Conservation (phyloP, 1,140 invertebrate species). For the Camponotus floridanus region DNA sequence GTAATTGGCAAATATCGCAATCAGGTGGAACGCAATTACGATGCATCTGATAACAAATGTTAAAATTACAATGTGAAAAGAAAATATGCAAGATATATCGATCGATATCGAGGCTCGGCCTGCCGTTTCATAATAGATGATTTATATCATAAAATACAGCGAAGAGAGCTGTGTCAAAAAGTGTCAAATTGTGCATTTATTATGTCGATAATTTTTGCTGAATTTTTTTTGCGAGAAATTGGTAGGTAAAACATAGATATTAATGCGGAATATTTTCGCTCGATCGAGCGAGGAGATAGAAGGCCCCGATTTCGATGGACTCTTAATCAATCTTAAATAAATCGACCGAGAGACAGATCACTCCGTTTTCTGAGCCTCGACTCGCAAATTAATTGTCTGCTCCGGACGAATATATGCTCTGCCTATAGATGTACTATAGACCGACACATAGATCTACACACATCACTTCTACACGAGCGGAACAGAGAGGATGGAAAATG, state of each 20-base stretch:
- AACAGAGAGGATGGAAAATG: constrained; percentile 2
- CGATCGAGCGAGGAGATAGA: background rate
- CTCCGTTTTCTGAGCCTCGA: constrained; percentile 38
- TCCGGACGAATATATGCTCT: constrained; percentile 5
- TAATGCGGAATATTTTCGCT: constrained; percentile 32
- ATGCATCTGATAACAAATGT: constrained; percentile 35
- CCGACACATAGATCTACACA: background rate
- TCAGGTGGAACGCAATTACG: constrained; percentile 48
- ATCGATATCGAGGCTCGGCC: constrained; percentile 23
- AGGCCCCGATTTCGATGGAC: constrained; percentile 58
- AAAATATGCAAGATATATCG: constrained; percentile 20
- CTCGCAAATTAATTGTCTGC: constrained; percentile 78
- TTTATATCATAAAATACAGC: constrained; percentile 10
- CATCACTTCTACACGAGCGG: background rate
- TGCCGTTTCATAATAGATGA: constrained; percentile 17
- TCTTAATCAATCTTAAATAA: constrained; percentile 78
- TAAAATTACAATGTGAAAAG: constrained; percentile 54
- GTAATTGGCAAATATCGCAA: constrained; percentile 48
- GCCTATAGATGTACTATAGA: constrained; percentile 7
- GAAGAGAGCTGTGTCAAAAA: constrained; percentile 11
- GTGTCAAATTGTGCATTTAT: constrained; percentile 22
- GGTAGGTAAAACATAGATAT: background rate
- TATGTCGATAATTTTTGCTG: constrained; percentile 21
- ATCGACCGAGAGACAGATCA: constrained; percentile 64
- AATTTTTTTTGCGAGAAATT: constrained; percentile 14